Conservation (phyloP, 2,797 vertebrate species). For the Poeciliopsis gracilis region DNA sequence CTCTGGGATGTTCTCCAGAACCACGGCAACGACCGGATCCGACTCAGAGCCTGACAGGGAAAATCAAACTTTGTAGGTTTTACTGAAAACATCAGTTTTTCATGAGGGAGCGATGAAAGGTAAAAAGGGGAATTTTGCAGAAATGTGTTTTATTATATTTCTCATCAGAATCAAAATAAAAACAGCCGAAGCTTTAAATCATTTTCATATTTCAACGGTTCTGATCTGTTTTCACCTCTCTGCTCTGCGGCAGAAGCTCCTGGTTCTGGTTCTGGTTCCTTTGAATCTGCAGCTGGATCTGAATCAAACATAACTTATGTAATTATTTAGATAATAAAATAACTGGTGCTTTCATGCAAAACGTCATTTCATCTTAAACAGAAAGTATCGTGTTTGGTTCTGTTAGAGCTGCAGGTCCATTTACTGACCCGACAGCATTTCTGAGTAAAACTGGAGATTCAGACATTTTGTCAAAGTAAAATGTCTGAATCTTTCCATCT, state of each 20-base stretch:
- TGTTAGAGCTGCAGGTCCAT: background rate
- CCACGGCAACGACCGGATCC: slow-evolving; percentile 19
- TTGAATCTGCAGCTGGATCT: slow-evolving; percentile 17
- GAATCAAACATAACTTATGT: too few relatives aligned
- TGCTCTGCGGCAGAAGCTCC: slow-evolving; percentile 16
- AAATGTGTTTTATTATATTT: background rate
- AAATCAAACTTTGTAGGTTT: background rate
- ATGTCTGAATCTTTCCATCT: too few relatives aligned
- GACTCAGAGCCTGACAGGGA: slow-evolving; percentile 16
- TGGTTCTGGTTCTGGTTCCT: background rate
- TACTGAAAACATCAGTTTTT: background rate
- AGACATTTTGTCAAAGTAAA: background rate
- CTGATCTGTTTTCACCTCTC: background rate
- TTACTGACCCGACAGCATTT: background rate
- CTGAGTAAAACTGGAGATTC: background rate
- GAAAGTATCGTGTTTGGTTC: background rate
- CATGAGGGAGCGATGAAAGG: background rate
- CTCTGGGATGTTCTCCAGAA: slow-evolving; percentile 63
- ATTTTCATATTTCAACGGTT: background rate
- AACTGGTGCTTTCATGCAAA: background rate
- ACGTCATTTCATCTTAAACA: background rate
- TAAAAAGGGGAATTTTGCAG: background rate
- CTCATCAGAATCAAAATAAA: background rate
- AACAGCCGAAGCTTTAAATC: background rate
- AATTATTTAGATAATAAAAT: background rate